Evolutionary conservation across 2,888 invertebrate species (phyloP).

Genomic region (Seira sanloemensis): DNA sequence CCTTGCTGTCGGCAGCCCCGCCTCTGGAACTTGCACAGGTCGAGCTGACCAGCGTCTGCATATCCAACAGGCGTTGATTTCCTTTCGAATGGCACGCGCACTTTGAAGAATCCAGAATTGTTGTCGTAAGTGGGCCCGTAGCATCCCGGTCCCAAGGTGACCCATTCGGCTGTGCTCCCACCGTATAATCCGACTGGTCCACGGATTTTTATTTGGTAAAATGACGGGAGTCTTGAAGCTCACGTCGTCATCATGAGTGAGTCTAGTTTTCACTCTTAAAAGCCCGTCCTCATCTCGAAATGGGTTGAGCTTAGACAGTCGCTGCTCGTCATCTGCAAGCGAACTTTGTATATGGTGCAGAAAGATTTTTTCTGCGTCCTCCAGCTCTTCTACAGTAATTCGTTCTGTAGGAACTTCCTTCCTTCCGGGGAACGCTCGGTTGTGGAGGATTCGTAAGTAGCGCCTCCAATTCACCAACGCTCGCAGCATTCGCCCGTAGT

Average conservation of each 20-base stretch:
- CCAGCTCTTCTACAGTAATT: not conserved
- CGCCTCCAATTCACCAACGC: not conserved
- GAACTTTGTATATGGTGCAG: not conserved
- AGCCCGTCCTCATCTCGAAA: not conserved
- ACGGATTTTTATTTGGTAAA: not conserved
- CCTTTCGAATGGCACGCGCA: not conserved
- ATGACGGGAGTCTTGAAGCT: not conserved
- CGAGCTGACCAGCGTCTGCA: conserved; percentile 66
- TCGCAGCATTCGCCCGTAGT: not conserved
- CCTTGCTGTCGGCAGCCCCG: conserved; percentile 17
- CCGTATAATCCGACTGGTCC: not conserved
- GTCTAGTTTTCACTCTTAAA: not conserved
- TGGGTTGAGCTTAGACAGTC: not conserved
- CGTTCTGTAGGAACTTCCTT: not conserved
- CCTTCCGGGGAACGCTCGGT: not conserved
- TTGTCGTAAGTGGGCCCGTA: not conserved
- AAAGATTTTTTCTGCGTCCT: not conserved
- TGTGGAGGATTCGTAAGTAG: not conserved
- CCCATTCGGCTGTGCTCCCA: not conserved
- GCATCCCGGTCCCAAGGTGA: conserved; percentile 25
- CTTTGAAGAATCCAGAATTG: conserved; percentile 31
- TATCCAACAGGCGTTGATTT: conserved; percentile 64
- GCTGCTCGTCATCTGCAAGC: not conserved
- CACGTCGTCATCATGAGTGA: not conserved
- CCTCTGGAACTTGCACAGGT: not conserved